Evolutionary conservation across 2,888 invertebrate genomes (phyloP).

Genomic region (Latheticus oryzae): DNA sequence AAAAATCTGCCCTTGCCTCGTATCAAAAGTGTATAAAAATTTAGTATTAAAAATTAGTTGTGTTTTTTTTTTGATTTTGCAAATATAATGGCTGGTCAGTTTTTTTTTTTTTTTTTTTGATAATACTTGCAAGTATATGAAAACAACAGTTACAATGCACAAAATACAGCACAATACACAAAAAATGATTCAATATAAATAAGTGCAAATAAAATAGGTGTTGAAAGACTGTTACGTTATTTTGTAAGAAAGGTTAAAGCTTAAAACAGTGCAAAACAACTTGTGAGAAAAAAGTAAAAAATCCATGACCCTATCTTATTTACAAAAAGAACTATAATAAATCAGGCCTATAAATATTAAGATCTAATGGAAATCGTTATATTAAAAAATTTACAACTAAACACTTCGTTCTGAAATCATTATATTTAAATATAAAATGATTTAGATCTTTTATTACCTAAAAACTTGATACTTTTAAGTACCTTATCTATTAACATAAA

Average conservation of each 20-base stretch:
- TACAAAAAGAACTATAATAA: slow-evolving; percentile 26
- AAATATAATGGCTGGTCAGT: slow-evolving; percentile 34
- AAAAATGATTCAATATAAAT: slow-evolving; percentile 28
- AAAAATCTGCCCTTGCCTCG: slow-evolving; percentile 26
- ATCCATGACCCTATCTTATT: slow-evolving; percentile 27
- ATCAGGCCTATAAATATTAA: slow-evolving; percentile 13
- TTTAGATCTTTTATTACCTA: slow-evolving; percentile 24
- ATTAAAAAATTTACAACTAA: too few species aligned
- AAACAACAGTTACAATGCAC: slow-evolving; percentile 32
- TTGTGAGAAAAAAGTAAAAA: slow-evolving; percentile 29
- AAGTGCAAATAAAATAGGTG: slow-evolving; percentile 29
- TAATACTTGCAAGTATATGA: slow-evolving; percentile 24
- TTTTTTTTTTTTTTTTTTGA: slow-evolving; percentile 31
- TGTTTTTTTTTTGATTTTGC: slow-evolving; percentile 33
- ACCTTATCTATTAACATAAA: slow-evolving; percentile 31
- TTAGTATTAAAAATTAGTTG: too few species aligned
- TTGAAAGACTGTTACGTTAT: slow-evolving; percentile 7
- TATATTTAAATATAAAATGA: too few species aligned
- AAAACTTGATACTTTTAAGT: slow-evolving; percentile 34
- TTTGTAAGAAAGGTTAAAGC: slow-evolving; percentile 31
- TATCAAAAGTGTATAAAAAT: slow-evolving; percentile 33
- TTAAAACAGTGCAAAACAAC: slow-evolving; percentile 39
- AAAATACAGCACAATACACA: slow-evolving; percentile 34
- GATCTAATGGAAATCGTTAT: too few species aligned
- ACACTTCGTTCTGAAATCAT: too few species aligned